These are phyloP conservation scores for Ommatoiulus sabulosus DNA, from an alignment of 2,888 invertebrate species.

Conservation along the genomic window DNA sequence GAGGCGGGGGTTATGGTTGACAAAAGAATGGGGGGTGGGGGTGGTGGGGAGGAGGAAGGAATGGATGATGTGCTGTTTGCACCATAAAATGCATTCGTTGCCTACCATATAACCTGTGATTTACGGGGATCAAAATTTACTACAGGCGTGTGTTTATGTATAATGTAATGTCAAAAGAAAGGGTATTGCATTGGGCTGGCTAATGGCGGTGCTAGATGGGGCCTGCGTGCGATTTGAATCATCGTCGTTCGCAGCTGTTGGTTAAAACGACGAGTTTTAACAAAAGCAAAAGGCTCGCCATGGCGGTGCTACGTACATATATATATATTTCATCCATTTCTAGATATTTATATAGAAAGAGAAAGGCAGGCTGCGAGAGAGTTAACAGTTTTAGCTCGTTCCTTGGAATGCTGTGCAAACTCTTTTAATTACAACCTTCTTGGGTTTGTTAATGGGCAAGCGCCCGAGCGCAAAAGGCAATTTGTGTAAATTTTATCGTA, in stretches of 20 bases:
- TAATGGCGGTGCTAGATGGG: conserved; percentile 34
- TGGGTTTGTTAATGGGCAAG: conserved; percentile 56
- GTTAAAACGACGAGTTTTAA: conserved; percentile 34
- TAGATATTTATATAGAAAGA: conserved; percentile 37
- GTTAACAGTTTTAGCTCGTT: conserved; percentile 51
- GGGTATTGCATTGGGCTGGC: conserved; percentile 34
- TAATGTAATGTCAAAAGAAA: conserved; percentile 34
- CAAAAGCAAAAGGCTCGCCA: conserved; percentile 27
- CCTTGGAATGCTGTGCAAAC: conserved; percentile 54
- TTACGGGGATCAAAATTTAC: conserved; percentile 34
- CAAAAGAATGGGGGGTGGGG: background rate
- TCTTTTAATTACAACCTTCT: conserved; percentile 56
- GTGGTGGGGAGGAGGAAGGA: background rate
- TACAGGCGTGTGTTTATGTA: conserved; percentile 34
- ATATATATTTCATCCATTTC: conserved; percentile 34
- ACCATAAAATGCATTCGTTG: conserved; percentile 34
- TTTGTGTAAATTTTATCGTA: conserved; percentile 57
- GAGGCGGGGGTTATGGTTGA: background rate
- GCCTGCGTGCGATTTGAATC: conserved; percentile 34
- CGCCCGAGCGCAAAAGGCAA: conserved; percentile 55
- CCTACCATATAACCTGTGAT: conserved; percentile 34
- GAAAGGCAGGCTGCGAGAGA: conserved; percentile 38
- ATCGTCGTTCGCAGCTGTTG: conserved; percentile 34
- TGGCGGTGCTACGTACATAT: background rate
- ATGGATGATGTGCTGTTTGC: conserved; percentile 34